Evolutionary conservation across 1,140 invertebrate species (phyloP), one percentile per base, ranked within the genome.

Genomic region (Stenopsyche tienmushanensis): DNA sequence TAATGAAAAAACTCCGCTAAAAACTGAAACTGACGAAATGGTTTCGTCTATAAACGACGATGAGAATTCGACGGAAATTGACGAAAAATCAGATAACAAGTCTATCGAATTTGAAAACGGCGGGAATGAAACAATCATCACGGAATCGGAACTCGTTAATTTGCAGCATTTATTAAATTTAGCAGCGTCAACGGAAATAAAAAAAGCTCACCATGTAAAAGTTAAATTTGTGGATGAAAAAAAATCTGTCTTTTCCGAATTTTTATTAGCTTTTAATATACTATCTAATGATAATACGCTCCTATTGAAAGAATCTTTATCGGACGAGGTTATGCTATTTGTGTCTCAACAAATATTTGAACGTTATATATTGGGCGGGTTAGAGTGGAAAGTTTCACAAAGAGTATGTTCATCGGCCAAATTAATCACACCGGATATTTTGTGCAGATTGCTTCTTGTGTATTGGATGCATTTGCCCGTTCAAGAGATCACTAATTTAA

Each of bases 371-470:
- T 77, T 83, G 63, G 82, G 81, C 1, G 75, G 82, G 65, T 42
- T 72, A 21, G 75, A 79, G 24, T 71, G 75, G 21, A 73, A 78
- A 50, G 73, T 74, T 20, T 77, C 77, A 64, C 82, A 86, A 77
- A 79, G 75, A 42, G 73, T 80, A 29, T 78, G 80, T 67, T 79
- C 84, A 3, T 76, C 78, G 64, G 72, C 78, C 34, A 85, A 84
- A 73, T 74, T 78, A 49, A 82, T 90, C 62, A 72, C 82, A 39
- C 78, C 85, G 9, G 76, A 78, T 57, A 83, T 84, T 64, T 75
- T 90, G 13, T 83, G 90, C 62, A 79, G 84, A 72, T 77, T 90
- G 25, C 75, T 86, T n/a, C 79, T 91, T 23, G 76, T 81, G 44
- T 89, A 86, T 76, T 86, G 89, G 83, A 83, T 87, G 63, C 82